Evolutionary conservation across 2,888 invertebrate species (phyloP).

Genomic region (Clivina fossor): DNA sequence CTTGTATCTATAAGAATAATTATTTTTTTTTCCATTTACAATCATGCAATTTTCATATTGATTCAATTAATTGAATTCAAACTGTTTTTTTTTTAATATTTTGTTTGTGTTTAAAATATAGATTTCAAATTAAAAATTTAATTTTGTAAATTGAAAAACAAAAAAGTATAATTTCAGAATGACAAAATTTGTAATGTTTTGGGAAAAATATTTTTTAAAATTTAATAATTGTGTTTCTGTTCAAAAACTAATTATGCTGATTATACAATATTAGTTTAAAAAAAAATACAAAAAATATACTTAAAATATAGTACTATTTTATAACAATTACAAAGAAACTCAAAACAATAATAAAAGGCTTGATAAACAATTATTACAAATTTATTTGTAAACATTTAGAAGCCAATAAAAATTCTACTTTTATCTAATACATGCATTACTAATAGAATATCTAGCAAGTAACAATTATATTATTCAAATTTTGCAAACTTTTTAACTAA

Average conservation of each 20-base stretch:
- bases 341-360: neutral
- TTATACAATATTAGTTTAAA: slow-evolving; percentile 12
- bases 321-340: neutral
- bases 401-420: neutral
- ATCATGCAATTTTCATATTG: too few relatives aligned
- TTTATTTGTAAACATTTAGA: neutral
- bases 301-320: neutral
- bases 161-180: neutral
- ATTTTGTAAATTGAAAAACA: neutral
- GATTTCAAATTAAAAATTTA: neutral
- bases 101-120: neutral
- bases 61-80: too few relatives aligned
- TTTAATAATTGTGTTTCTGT: neutral
- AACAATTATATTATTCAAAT: too few relatives aligned
- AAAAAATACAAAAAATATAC: neutral
- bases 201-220: slow-evolving; percentile 10
- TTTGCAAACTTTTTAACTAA: too few relatives aligned
- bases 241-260: slow-evolving; percentile 8
- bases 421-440: neutral
- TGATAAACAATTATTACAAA: neutral
- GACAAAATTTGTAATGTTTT: neutral
- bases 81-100: neutral
- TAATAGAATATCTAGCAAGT: too few relatives aligned
- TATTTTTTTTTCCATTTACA: neutral
- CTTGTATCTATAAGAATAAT: neutral